Conservation (phyloP, 2,113 vertebrate species). For the Channa maculata region DNA sequence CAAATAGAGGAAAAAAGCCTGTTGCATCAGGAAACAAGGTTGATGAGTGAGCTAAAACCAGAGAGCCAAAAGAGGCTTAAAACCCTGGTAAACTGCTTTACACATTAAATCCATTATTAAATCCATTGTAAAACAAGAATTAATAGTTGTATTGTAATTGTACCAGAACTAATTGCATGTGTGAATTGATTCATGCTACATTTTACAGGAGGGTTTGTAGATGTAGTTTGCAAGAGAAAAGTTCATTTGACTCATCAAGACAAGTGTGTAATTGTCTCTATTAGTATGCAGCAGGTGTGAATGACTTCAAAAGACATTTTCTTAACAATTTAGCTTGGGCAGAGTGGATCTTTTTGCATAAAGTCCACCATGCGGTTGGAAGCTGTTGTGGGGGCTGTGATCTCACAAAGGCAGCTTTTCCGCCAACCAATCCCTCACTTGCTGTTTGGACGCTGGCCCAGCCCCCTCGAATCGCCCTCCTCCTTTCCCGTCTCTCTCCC, state of each 20-base stretch:
- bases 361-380: slow-evolving; percentile 63
- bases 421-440: slow-evolving; percentile 69
- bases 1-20: too few species aligned
- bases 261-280: slow-evolving; percentile 5
- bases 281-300: slow-evolving; percentile 15
- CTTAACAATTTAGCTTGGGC: slow-evolving; percentile 7
- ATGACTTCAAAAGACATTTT: neutral
- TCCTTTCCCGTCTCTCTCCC: slow-evolving; percentile 19
- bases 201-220: neutral
- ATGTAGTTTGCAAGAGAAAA: neutral
- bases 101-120: too few species aligned
- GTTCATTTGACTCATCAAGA: slow-evolving; percentile 13
- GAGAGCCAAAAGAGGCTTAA: too few species aligned
- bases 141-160: too few species aligned
- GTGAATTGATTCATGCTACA: neutral
- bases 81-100: too few species aligned
- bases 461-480: slow-evolving; percentile 51
- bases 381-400: slow-evolving; percentile 83
- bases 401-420: slow-evolving; percentile 84
- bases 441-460: slow-evolving; percentile 56
- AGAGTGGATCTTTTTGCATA: slow-evolving; percentile 41
- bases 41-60: too few species aligned
- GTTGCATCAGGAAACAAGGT: too few species aligned
- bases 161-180: neutral
- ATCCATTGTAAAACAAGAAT: too few species aligned